Evolutionary conservation across 2,797 vertebrate genomes (phyloP).

Genomic region (Paedocypris micromegethes): DNA sequence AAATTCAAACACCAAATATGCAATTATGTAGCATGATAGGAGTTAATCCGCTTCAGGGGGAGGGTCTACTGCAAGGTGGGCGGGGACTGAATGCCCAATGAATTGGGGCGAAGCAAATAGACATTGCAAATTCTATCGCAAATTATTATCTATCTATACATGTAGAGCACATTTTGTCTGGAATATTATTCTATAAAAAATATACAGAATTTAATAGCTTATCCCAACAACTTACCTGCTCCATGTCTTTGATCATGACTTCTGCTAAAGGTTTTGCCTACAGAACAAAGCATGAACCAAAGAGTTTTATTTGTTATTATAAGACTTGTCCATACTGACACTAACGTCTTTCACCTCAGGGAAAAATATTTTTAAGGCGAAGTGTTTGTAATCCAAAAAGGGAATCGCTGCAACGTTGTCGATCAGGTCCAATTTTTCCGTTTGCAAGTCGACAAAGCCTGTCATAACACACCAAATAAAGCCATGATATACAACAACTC

Average conservation of each 20-base stretch:
- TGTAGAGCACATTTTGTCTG: too few species aligned
- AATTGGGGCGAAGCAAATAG: too few species aligned
- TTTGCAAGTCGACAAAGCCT: slow-evolving; percentile 97
- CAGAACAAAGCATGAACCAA: slow-evolving; percentile 1
- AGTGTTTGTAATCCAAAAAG: slow-evolving; percentile 97
- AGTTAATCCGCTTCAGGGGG: too few species aligned
- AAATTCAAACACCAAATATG: too few species aligned
- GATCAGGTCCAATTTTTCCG: slow-evolving; percentile 81
- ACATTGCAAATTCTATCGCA: too few species aligned
- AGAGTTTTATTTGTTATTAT: neutral
- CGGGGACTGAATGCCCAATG: too few species aligned
- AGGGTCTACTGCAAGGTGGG: too few species aligned
- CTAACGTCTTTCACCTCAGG: slow-evolving; percentile 77
- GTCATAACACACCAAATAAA: slow-evolving; percentile 29
- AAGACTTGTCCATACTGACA: too few species aligned
- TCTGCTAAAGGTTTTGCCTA: slow-evolving; percentile 57
- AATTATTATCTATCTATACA: too few species aligned
- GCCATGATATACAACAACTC: neutral
- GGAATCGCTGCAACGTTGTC: slow-evolving; percentile 86
- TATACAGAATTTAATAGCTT: too few species aligned
- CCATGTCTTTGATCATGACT: slow-evolving; percentile 61
- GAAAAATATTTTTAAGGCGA: slow-evolving; percentile 91
- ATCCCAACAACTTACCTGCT: slow-evolving; percentile 57
- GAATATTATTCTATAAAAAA: too few species aligned
- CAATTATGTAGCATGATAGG: neutral